Evolutionary conservation across 2,888 invertebrate species (phyloP).

Genomic region (Parascotia fuliginaria): DNA sequence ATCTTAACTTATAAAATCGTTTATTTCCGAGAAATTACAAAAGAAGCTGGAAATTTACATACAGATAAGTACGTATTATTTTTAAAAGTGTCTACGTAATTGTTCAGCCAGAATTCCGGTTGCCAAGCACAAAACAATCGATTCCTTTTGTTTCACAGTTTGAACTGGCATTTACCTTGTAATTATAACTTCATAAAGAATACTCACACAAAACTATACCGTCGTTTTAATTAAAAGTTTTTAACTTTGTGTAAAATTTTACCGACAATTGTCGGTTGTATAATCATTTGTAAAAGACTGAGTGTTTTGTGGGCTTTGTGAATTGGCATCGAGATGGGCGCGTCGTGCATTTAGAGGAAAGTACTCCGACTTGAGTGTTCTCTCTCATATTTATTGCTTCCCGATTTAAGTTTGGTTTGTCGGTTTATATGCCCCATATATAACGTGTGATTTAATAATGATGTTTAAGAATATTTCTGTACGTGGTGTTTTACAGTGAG

Average conservation of each 20-base stretch:
- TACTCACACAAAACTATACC: slow-evolving; percentile 29
- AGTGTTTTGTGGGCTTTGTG: not conserved
- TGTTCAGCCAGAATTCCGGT: too few species aligned
- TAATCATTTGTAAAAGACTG: not conserved
- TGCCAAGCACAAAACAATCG: too few species aligned
- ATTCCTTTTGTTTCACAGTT: too few species aligned
- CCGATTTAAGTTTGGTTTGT: slow-evolving; percentile 30
- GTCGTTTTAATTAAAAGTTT: slow-evolving; percentile 49
- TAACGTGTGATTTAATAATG: slow-evolving; percentile 11
- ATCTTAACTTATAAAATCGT: too few species aligned
- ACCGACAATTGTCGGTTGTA: slow-evolving; percentile 25
- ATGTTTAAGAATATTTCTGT: too few species aligned
- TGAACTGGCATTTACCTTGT: not conserved
- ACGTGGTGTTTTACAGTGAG: too few species aligned
- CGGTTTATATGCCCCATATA: slow-evolving; percentile 7
- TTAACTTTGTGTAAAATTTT: slow-evolving; percentile 31
- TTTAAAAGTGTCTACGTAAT: too few species aligned
- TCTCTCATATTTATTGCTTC: slow-evolving; percentile 46
- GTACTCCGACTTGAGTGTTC: slow-evolving; percentile 33
- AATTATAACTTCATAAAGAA: slow-evolving; percentile 16
- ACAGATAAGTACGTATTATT: too few species aligned
- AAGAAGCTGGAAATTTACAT: too few species aligned
- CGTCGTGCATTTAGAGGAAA: slow-evolving; percentile 13
- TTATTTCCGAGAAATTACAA: too few species aligned
- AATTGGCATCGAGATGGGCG: not conserved